phyloP scores from a whole-genome alignment of 2,113 vertebrate genomes.

The Micromys minutus region DNA sequence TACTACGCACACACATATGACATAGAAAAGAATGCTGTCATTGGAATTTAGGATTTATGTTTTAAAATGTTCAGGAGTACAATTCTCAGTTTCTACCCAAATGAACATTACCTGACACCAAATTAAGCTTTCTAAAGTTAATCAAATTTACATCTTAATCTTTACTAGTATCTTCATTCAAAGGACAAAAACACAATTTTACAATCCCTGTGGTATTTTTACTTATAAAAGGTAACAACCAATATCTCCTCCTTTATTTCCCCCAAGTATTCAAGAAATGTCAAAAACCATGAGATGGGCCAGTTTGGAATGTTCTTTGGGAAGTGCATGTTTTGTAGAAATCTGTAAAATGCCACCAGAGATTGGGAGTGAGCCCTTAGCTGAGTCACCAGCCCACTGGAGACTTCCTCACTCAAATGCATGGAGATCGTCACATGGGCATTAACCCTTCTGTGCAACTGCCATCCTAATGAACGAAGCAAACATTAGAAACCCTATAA shows the following conservation, averaged over 20 bases:
- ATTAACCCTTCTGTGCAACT: neutral
- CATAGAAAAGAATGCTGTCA: neutral
- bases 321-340: neutral
- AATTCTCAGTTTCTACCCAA: neutral
- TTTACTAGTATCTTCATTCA: neutral
- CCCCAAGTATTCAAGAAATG: neutral
- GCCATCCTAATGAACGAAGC: neutral
- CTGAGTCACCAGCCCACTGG: neutral
- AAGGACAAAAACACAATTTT: neutral
- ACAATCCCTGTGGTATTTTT: neutral
- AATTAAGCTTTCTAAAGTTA: neutral
- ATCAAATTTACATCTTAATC: neutral
- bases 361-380: neutral
- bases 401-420: neutral
- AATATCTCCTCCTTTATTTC: neutral
- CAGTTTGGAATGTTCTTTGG: neutral
- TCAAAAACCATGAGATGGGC: neutral
- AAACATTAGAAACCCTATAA: constrained; percentile 7
- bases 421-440: neutral
- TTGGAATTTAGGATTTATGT: neutral
- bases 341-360: neutral
- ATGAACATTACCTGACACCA: neutral
- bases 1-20: neutral
- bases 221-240: neutral
- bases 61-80: neutral